Conservation (phyloP, 1,140 invertebrate species). For the Agrilus planipennis region DNA sequence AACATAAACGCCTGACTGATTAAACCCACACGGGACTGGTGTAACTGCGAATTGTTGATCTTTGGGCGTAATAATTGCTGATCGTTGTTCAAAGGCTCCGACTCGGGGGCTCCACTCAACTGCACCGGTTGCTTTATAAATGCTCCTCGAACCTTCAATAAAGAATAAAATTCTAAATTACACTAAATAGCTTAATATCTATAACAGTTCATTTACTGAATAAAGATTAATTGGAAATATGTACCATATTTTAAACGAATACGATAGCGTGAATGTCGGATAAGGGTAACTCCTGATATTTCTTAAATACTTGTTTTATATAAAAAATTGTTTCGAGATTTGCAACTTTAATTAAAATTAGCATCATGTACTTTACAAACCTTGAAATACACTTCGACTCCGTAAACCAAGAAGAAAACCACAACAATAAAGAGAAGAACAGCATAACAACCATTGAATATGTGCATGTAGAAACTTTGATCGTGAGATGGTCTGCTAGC, state of each 20-base stretch:
- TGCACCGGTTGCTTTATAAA: conserved; percentile 33
- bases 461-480: conserved; percentile 63
- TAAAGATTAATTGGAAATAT: too few species aligned
- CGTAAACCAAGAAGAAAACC: conserved; percentile 88
- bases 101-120: conserved; percentile 31
- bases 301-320: too few species aligned
- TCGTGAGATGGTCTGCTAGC: conserved; percentile 48
- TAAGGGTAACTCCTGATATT: too few species aligned
- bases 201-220: too few species aligned
- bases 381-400: conserved; percentile 91
- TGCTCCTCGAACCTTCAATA: conserved; percentile 31
- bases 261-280: too few species aligned
- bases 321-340: too few species aligned
- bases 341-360: too few species aligned
- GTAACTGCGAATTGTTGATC: conserved; percentile 77
- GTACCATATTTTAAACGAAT: too few species aligned
- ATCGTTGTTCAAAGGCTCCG: conserved; percentile 25
- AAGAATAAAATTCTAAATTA: neutral
- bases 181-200: too few species aligned
- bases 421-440: conserved; percentile 82
- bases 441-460: conserved; percentile 89
- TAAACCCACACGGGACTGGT: conserved; percentile 79
- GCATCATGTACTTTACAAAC: conserved; percentile 45
- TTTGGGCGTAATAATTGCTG: conserved; percentile 34
- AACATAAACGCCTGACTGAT: conserved; percentile 77